Conservation (phyloP, 64 coral and sea anemone species). For the Astreopora myriophthalma region DNA sequence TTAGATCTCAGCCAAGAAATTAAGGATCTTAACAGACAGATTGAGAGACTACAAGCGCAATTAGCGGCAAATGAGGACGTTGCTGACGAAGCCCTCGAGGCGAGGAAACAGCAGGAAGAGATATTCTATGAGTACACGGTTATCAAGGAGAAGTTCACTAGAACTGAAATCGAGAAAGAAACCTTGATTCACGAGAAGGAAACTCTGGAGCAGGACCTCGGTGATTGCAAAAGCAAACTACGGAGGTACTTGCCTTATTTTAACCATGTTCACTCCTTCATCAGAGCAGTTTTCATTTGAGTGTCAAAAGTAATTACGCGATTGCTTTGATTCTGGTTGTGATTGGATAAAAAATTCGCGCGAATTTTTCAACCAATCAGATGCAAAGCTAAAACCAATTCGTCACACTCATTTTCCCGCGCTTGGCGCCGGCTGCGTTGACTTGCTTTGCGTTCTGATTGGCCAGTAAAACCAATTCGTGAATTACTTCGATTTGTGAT, state of each 20-base stretch:
- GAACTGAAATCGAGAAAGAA: slow-evolving; percentile 68
- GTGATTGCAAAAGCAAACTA: neutral
- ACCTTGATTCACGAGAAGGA: slow-evolving; percentile 59
- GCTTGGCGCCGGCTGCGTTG: too few species aligned
- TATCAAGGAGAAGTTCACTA: slow-evolving; percentile 66
- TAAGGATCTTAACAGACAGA: slow-evolving; percentile 38
- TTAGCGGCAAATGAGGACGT: slow-evolving; percentile 1
- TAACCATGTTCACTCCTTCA: too few species aligned
- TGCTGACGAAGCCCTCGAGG: neutral
- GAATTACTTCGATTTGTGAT: too few species aligned
- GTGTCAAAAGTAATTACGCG: too few species aligned
- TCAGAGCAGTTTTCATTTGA: neutral
- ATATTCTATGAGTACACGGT: slow-evolving; percentile 68
- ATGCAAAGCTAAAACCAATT: too few species aligned
- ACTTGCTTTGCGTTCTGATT: too few species aligned
- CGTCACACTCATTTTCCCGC: too few species aligned
- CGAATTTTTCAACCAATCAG: too few species aligned
- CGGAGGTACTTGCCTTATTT: neutral
- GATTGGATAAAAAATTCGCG: too few species aligned
- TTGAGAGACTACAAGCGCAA: slow-evolving; percentile 41
- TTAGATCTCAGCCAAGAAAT: slow-evolving; percentile 33
- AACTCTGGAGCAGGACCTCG: slow-evolving; percentile 8
- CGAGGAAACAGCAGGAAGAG: slow-evolving; percentile 69
- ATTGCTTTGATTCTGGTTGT: too few species aligned
- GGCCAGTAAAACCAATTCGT: too few species aligned